phyloP scores from a whole-genome alignment of 2,113 vertebrate genomes.

The Pelmatolapia mariae region DNA sequence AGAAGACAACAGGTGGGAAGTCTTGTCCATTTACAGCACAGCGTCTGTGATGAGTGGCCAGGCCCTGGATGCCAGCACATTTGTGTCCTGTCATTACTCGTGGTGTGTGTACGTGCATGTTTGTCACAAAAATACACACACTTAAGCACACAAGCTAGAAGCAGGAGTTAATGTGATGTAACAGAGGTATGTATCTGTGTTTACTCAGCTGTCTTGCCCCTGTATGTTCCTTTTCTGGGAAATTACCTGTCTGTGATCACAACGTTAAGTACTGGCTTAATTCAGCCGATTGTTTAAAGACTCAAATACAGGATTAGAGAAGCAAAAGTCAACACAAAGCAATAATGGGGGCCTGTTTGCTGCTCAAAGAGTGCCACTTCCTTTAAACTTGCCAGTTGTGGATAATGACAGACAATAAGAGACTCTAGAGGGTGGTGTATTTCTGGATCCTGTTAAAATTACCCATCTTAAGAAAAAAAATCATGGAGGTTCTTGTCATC shows the following conservation, averaged over 20 bases:
- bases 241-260: neutral
- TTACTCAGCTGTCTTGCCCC: conserved; percentile 14
- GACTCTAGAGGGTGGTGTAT: neutral
- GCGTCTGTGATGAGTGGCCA: conserved; percentile 3
- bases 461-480: neutral
- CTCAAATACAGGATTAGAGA: neutral
- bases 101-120: neutral
- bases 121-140: neutral
- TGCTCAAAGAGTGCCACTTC: neutral
- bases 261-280: neutral
- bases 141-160: neutral
- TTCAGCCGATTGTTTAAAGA: neutral
- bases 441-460: conserved; percentile 11
- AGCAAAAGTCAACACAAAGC: neutral
- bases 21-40: conserved; percentile 18
- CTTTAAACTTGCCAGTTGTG: neutral
- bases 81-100: neutral
- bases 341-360: neutral
- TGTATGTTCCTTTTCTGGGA: neutral
- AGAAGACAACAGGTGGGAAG: conserved; percentile 37
- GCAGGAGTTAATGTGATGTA: neutral
- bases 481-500: neutral
- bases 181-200: conserved; percentile 3
- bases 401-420: neutral
- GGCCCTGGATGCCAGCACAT: neutral